Base-by-base conservation (phyloP, 35 echinoderm and acorn worm genomes). In the Acanthaster planci region DNA sequence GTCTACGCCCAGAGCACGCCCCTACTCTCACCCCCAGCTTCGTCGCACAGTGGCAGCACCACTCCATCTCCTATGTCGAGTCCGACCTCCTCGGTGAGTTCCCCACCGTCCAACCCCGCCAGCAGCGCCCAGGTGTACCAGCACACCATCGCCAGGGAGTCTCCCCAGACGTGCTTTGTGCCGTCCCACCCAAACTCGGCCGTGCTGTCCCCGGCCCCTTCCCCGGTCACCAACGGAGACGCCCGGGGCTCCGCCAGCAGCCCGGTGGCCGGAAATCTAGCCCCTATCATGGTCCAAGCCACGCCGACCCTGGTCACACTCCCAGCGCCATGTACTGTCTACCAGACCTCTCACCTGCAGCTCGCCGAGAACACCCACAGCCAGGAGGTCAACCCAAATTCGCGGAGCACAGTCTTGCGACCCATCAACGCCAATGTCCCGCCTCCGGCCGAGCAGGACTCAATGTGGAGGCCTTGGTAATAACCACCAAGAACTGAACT, bases 1-100 rank as follows among this genome's bases (percentile, higher is more conserved):
- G 92, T 99, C 1, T 99, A 99, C 38, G 93, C 96, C 15, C 96
- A 99, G 76, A 90, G 79, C 67, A 88, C 88, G 18, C 91, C 90
- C 1, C 78, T 99, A 32, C 78, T 90, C 0, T 90, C 90, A 7
- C 82, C 94, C 1, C 80, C 93, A 26, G 83, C 88, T n/a, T 91
- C 89, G 2, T 82, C 87, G 18, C 42, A 44, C 35, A 67, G 79
- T 19, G 60, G 64, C 19, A 51, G 72, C 40, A 83, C 58, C 36
- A 64, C 80, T 27, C 55, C 81, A 78, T 83, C 79, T 17, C 87
- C 87, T 21, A 82, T 22, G 80, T 68, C 32, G 7, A 89, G 80
- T 42, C 80, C 30, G 67, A 86, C 23, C 22, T 85, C 58, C 60
- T 64, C 58, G 77, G 37, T 51, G 27, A 83, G 59, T 30, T 40